A percentile compares a stretch with the other conserved stretches of the same genome.
Evolutionary conservation across 1,140 invertebrate species (phyloP).

Genomic region (Atta cephalotes): DNA sequence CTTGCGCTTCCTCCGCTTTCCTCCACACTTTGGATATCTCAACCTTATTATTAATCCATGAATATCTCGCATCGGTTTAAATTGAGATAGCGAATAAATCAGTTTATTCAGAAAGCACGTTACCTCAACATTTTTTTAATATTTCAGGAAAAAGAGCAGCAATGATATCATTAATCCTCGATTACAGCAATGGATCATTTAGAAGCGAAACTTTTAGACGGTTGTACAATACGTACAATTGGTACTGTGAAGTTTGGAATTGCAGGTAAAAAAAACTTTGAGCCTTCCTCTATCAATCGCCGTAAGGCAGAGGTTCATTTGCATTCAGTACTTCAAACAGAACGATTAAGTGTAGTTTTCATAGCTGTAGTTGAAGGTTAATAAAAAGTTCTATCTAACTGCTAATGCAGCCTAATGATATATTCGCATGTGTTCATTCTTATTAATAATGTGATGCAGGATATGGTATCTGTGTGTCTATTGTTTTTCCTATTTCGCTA

Average conservation of each 20-base stretch:
- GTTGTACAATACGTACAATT: too few species aligned
- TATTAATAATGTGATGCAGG: background rate
- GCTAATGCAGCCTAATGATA: slow-evolving; percentile 17
- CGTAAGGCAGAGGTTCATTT: too few species aligned
- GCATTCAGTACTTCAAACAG: too few species aligned
- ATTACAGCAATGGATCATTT: background rate
- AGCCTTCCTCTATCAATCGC: too few species aligned
- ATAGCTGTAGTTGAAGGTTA: too few species aligned
- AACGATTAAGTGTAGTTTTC: too few species aligned
- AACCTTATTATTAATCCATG: slow-evolving; percentile 33
- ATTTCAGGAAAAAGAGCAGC: background rate
- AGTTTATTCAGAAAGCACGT: background rate
- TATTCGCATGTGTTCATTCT: background rate
- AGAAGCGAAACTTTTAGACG: too few species aligned
- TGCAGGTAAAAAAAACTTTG: too few species aligned
- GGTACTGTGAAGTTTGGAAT: too few species aligned
- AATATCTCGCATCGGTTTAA: background rate
- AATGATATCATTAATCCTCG: background rate
- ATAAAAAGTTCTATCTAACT: background rate
- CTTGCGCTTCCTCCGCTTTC: background rate
- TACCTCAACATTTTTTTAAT: background rate
- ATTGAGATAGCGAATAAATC: background rate
- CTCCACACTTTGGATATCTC: background rate
- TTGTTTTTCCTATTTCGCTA: background rate
- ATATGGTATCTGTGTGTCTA: background rate